Percentiles rank a stretch among this genome's conserved stretches.
These are phyloP conservation scores for Petrolisthes manimaculis DNA, from an alignment of 2,888 invertebrate genomes.

Conservation along the genomic window DNA sequence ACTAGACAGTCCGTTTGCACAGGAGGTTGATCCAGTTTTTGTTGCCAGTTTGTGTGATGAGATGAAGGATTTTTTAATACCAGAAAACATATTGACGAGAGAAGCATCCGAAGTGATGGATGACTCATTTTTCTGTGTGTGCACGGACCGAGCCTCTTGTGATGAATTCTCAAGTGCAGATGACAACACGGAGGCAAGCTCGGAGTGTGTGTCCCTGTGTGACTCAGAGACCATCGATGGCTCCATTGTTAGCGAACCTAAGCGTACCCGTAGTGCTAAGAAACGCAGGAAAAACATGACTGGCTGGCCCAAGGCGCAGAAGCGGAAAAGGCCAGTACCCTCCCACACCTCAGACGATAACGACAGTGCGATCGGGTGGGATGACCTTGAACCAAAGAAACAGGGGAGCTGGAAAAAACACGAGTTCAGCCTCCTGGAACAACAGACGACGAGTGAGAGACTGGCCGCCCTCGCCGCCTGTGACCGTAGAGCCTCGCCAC, in stretches of 20 bases:
- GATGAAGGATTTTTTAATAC: constrained; percentile 46
- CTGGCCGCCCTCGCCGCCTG: constrained; percentile 55
- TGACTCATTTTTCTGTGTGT: constrained; percentile 58
- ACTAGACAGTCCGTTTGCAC: constrained; percentile 61
- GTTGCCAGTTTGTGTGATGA: constrained; percentile 54
- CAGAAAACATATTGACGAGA: constrained; percentile 50
- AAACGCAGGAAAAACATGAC: constrained; percentile 65
- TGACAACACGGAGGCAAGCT: constrained; percentile 64
- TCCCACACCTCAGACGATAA: constrained; percentile 63
- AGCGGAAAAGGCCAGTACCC: constrained; percentile 45
- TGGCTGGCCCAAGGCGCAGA: constrained; percentile 64
- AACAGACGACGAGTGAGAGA: constrained; percentile 36
- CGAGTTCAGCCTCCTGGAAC: constrained; percentile 45
- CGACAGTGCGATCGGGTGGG: constrained; percentile 63
- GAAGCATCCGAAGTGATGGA: constrained; percentile 54
- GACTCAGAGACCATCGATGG: constrained; percentile 64
- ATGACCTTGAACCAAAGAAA: constrained; percentile 59
- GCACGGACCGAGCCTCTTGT: constrained; percentile 60
- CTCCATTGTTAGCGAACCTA: constrained; percentile 54
- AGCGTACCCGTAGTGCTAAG: constrained; percentile 56
- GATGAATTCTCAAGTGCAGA: constrained; percentile 65
- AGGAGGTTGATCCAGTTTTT: constrained; percentile 61
- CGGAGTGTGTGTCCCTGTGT: constrained; percentile 64
- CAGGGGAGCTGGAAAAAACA: constrained; percentile 45
- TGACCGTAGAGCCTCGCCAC: constrained; percentile 62